Conservation (phyloP, 1,140 invertebrate species). For the Neelides sp. region DNA sequence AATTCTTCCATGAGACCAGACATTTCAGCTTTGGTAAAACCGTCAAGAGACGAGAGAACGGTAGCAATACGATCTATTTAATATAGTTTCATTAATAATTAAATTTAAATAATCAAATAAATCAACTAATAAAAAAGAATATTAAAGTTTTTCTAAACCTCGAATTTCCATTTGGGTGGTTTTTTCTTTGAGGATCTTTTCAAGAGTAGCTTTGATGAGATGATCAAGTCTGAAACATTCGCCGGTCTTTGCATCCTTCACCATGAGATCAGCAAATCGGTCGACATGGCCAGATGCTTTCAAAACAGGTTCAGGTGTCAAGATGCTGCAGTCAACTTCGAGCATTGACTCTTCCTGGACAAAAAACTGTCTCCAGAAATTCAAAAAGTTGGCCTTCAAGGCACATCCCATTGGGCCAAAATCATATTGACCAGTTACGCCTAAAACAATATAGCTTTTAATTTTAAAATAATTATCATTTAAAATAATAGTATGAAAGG, state of each 20-base stretch:
- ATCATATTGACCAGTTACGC: conserved; percentile 75
- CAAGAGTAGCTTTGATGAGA: conserved; percentile 91
- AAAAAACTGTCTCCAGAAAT: conserved; percentile 90
- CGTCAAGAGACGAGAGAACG: conserved; percentile 43
- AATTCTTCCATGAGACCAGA: conserved; percentile 65
- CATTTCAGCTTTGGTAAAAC: conserved; percentile 82
- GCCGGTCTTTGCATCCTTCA: conserved; percentile 88
- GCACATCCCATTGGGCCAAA: conserved; percentile 99
- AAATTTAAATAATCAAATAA: conserved; percentile 3
- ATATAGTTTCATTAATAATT: neutral
- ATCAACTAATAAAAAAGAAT: neutral
- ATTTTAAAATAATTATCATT: conserved; percentile 6
- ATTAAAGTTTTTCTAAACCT: conserved; percentile 36
- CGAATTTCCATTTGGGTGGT: conserved; percentile 57
- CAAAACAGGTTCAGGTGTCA: conserved; percentile 91
- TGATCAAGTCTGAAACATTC: conserved; percentile 97
- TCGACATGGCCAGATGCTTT: conserved; percentile 98
- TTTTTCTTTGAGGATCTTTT: conserved; percentile 77
- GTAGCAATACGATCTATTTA: conserved; percentile 16
- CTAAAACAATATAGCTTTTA: conserved; percentile 32
- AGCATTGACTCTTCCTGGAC: conserved; percentile 96
- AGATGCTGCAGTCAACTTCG: conserved; percentile 93
- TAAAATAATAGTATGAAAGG: neutral
- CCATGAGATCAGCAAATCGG: conserved; percentile 97
- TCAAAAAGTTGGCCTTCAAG: conserved; percentile 87